phyloP scores from a whole-genome alignment of 2,888 invertebrate species.

The Orchestes rusci region DNA sequence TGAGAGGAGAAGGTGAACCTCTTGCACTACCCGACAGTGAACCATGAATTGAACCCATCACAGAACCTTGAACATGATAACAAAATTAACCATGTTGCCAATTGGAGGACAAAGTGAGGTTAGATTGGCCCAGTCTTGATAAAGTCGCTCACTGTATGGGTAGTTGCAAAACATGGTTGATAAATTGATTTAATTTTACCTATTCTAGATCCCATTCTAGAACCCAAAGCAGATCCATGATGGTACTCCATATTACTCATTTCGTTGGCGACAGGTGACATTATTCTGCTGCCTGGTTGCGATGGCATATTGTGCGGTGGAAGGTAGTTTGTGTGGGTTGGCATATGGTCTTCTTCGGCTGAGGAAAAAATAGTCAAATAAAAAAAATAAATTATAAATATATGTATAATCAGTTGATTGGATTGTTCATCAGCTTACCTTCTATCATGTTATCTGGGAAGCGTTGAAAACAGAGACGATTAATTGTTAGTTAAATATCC shows the following conservation, averaged over 20 bases:
- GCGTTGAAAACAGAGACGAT: constrained; percentile 13
- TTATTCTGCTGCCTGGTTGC: constrained; percentile 37
- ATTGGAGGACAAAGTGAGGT: too few species aligned
- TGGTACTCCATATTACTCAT: constrained; percentile 47
- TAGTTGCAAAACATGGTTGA: too few species aligned
- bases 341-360: constrained; percentile 70
- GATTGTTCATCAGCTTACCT: constrained; percentile 25
- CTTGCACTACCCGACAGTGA: constrained; percentile 41
- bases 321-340: constrained; percentile 35
- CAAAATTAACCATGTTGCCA: too few species aligned
- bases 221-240: constrained; percentile 40
- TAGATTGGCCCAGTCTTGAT: too few species aligned
- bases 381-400: background rate
- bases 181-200: too few species aligned
- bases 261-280: constrained; percentile 46
- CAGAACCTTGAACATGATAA: constrained; percentile 30
- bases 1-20: constrained; percentile 42
- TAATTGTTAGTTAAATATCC: too few species aligned
- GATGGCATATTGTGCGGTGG: constrained; percentile 24
- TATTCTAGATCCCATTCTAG: constrained; percentile 40
- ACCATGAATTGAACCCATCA: constrained; percentile 40
- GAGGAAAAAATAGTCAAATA: constrained; percentile 17
- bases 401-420: constrained; percentile 3
- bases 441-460: constrained; percentile 23
- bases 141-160: too few species aligned